Evolutionary conservation across 2,888 invertebrate species (phyloP).

Genomic region (Nomada fabriciana): DNA sequence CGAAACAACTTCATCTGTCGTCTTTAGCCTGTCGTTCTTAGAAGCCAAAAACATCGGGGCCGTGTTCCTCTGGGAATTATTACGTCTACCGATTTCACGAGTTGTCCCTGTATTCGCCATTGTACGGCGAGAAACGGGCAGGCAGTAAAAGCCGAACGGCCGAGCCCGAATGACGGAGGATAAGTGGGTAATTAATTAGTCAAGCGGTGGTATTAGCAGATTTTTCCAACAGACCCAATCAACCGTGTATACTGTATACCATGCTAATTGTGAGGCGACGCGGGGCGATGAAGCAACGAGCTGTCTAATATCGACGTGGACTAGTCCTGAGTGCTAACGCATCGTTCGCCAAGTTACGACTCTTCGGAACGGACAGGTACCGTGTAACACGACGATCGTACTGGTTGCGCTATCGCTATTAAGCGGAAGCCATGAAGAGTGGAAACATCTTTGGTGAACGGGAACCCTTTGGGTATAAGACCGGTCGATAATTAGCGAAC

Average conservation of each 20-base stretch:
- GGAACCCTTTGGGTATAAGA: slow-evolving; percentile 58
- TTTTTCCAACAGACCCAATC: slow-evolving; percentile 53
- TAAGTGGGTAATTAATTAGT: slow-evolving; percentile 70
- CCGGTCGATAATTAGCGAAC: slow-evolving; percentile 78
- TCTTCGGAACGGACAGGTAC: slow-evolving; percentile 18
- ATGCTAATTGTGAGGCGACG: slow-evolving; percentile 58
- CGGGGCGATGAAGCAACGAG: slow-evolving; percentile 57
- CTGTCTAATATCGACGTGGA: slow-evolving; percentile 67
- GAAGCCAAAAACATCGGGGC: background rate
- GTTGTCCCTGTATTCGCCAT: slow-evolving; percentile 18
- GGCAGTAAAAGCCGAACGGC: slow-evolving; percentile 37
- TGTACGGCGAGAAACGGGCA: slow-evolving; percentile 23
- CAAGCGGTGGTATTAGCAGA: slow-evolving; percentile 45
- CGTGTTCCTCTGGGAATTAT: background rate
- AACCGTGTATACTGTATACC: slow-evolving; percentile 27
- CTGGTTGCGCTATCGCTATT: slow-evolving; percentile 57
- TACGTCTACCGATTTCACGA: background rate
- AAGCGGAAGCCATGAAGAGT: slow-evolving; percentile 52
- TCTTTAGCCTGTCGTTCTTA: too few relatives aligned
- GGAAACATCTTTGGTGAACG: slow-evolving; percentile 2
- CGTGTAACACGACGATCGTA: slow-evolving; percentile 39
- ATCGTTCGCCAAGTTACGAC: slow-evolving; percentile 50
- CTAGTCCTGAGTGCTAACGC: slow-evolving; percentile 50
- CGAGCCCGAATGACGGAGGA: slow-evolving; percentile 39
- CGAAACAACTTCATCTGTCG: background rate